These are phyloP conservation scores for Eurois occulta DNA, from an alignment of 2,888 invertebrate genomes.

Conservation along the genomic window DNA sequence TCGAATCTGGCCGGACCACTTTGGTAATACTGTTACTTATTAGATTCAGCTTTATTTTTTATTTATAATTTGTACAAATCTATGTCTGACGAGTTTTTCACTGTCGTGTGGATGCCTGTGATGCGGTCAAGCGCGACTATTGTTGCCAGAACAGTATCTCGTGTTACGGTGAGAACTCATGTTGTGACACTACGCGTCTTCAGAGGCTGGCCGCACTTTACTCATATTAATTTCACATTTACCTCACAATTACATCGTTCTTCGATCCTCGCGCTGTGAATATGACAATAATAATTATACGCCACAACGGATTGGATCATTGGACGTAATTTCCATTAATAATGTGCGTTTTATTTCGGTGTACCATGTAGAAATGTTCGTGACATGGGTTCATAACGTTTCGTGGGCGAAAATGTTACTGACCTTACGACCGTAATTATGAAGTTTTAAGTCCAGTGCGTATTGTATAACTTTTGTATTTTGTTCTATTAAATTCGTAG, in stretches of 20 bases:
- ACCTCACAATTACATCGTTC: constrained; percentile 35
- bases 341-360: constrained; percentile 47
- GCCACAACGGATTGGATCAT: constrained; percentile 14
- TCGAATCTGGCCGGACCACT: constrained; percentile 28
- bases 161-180: constrained; percentile 78
- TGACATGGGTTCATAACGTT: constrained; percentile 56
- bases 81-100: constrained; percentile 24
- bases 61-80: constrained; percentile 32
- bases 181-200: constrained; percentile 67
- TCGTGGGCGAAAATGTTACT: constrained; percentile 49
- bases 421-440: constrained; percentile 61
- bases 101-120: constrained; percentile 44
- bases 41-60: constrained; percentile 44
- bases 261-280: constrained; percentile 19
- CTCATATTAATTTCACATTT: constrained; percentile 59
- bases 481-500: constrained; percentile 2
- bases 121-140: constrained; percentile 70
- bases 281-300: constrained; percentile 30
- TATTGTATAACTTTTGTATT: constrained; percentile 24
- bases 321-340: constrained; percentile 50
- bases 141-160: constrained; percentile 72
- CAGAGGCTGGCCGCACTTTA: constrained; percentile 57
- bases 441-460: constrained; percentile 34
- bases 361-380: constrained; percentile 54
- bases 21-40: constrained; percentile 48